Percentiles rank a stretch among this genome's conserved stretches.
phyloP scores from a whole-genome alignment of 2,113 vertebrate species.

The Agelaius phoeniceus region DNA sequence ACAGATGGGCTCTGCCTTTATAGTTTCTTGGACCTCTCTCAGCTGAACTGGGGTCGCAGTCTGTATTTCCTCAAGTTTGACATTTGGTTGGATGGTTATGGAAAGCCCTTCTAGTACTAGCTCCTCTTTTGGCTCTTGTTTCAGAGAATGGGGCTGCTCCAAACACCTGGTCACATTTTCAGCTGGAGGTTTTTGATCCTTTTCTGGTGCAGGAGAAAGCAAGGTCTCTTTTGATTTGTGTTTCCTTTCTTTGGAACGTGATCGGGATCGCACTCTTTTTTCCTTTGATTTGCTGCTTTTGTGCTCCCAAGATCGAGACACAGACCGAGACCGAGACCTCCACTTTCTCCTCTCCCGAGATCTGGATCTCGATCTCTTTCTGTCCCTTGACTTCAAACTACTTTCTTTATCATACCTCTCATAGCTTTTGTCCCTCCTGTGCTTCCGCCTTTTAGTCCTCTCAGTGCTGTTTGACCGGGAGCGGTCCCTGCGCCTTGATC shows the following conservation, averaged over 20 bases:
- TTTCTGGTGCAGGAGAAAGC: neutral
- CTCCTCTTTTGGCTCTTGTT: conserved; percentile 28
- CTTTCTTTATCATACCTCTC: conserved; percentile 74
- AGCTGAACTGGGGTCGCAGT: neutral
- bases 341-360: conserved; percentile 76
- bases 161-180: neutral
- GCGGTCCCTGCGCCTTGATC: conserved; percentile 57
- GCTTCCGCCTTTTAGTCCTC: conserved; percentile 70
- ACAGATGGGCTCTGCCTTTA: conserved; percentile 43
- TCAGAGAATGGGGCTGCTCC: conserved; percentile 2
- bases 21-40: conserved; percentile 42
- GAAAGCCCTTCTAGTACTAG: conserved; percentile 30
- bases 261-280: conserved; percentile 61
- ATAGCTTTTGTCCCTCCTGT: conserved; percentile 61
- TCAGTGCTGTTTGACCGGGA: conserved; percentile 82
- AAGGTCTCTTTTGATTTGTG: conserved; percentile 30
- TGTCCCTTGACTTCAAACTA: conserved; percentile 58
- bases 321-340: conserved; percentile 27
- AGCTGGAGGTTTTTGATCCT: neutral
- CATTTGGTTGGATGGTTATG: conserved; percentile 36
- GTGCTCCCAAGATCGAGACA: conserved; percentile 62
- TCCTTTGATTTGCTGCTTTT: conserved; percentile 74
- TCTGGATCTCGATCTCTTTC: conserved; percentile 70
- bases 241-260: conserved; percentile 81
- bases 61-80: neutral